A percentile compares a stretch with the other conserved stretches of the same genome.
Evolutionary conservation across 1,140 invertebrate genomes (phyloP).

Genomic region (Sycophaga agraensis): DNA sequence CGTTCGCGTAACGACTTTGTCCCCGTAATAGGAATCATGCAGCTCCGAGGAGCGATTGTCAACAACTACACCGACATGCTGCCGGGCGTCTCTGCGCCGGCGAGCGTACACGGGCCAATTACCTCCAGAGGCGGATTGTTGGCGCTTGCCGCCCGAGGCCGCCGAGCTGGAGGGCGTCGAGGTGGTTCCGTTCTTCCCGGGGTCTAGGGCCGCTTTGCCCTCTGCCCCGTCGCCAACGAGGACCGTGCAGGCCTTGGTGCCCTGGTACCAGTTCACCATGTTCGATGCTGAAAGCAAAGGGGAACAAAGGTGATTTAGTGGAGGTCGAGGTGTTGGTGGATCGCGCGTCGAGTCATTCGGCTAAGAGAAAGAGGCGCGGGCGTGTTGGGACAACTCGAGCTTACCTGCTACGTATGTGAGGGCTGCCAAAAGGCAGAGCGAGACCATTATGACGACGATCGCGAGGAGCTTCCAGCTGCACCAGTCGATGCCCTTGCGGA

Average conservation of each 20-base stretch:
- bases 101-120: conserved; percentile 33
- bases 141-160: conserved; percentile 50
- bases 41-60: background rate
- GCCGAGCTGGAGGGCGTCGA: conserved; percentile 55
- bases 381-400: conserved; percentile 15
- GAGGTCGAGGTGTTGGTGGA: too few relatives aligned
- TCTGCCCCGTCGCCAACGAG: conserved; percentile 75
- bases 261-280: conserved; percentile 78
- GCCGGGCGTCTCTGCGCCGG: background rate
- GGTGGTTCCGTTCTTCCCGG: conserved; percentile 35
- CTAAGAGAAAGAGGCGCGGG: too few relatives aligned
- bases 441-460: conserved; percentile 80
- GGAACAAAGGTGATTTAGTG: too few relatives aligned
- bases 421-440: conserved; percentile 76
- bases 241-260: conserved; percentile 77
- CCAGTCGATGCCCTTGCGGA: conserved; percentile 83
- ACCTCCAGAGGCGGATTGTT: conserved; percentile 66
- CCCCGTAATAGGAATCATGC: background rate
- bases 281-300: conserved; percentile 68
- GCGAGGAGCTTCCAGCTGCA: conserved; percentile 91
- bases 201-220: conserved; percentile 59
- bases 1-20: conserved; percentile 12
- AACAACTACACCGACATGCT: conserved; percentile 2
- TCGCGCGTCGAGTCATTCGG: too few relatives aligned
- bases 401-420: conserved; percentile 87